Percentiles rank a stretch among this genome's conserved stretches.
Conservation (phyloP, 1,140 invertebrate genomes). For the Agrypnia vestita region DNA sequence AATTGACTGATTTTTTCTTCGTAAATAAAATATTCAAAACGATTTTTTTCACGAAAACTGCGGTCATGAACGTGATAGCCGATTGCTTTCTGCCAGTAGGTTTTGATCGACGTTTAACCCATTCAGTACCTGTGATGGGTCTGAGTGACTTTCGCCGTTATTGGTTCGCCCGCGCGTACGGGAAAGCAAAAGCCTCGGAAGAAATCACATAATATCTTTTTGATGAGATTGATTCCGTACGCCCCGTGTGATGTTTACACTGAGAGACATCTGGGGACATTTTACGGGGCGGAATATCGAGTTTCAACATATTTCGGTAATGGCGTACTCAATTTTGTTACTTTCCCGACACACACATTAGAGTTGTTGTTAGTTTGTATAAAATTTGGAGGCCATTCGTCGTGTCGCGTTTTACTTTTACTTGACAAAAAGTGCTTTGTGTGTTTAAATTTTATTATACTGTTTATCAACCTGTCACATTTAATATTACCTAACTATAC, state of each 20-base stretch:
- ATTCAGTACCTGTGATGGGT: no score
- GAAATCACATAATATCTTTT: slow-evolving; percentile 37
- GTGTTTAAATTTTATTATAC: no score
- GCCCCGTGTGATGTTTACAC: slow-evolving; percentile 4
- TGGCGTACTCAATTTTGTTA: slow-evolving; percentile 13
- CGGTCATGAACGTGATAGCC: no score
- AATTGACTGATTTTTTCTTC: no score
- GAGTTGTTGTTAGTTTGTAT: neutral
- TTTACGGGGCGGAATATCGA: neutral
- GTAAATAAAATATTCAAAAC: no score
- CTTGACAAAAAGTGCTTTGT: no score
- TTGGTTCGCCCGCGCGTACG: neutral
- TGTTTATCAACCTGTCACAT: no score
- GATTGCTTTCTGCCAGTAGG: no score
- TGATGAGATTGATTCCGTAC: slow-evolving; percentile 28
- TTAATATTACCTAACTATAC: no score
- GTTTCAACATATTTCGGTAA: slow-evolving; percentile 25
- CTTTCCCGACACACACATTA: neutral
- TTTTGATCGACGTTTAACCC: no score
- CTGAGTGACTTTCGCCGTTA: neutral
- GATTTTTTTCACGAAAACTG: no score
- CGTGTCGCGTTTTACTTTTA: no score
- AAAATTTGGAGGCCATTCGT: neutral
- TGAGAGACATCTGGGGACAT: neutral
- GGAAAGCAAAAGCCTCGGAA: neutral